Evolutionary conservation across 2,113 vertebrate genomes (phyloP).

Genomic region (Natator depressus): DNA sequence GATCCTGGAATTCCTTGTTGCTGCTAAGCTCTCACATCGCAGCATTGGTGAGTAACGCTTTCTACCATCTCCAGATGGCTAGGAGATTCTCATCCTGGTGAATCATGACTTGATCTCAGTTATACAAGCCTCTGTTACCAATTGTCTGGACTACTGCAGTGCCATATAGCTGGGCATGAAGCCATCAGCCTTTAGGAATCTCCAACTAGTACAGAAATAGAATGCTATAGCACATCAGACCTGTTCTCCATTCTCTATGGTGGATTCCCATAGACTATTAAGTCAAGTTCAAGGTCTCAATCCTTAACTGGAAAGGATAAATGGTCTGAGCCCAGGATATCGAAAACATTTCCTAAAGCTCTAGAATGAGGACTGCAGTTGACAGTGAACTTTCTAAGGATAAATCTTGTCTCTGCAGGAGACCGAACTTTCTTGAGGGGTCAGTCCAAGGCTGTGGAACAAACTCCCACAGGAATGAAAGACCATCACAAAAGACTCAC

Average conservation of each 20-base stretch:
- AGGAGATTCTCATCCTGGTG: background rate
- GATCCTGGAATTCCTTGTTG: background rate
- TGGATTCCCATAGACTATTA: background rate
- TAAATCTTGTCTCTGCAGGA: background rate
- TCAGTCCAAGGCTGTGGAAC: background rate
- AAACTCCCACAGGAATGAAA: background rate
- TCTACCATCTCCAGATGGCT: background rate
- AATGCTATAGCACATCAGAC: background rate
- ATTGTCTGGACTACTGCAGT: background rate
- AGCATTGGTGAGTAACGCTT: background rate
- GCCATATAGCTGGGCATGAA: background rate
- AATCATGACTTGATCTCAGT: background rate
- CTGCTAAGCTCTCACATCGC: background rate
- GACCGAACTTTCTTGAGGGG: background rate
- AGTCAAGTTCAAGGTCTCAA: background rate
- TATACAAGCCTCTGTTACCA: background rate
- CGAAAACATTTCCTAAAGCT: background rate
- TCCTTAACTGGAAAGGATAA: background rate
- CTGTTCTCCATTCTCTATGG: background rate
- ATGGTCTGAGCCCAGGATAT: background rate
- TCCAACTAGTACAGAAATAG: background rate
- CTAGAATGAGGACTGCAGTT: background rate
- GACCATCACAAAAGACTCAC: background rate
- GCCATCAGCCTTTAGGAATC: background rate
- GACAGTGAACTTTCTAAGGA: background rate